Evolutionary conservation across 2,113 vertebrate genomes (phyloP), one percentile per base, ranked within the genome.

Genomic region (Brachyhypopomus gauderio): DNA sequence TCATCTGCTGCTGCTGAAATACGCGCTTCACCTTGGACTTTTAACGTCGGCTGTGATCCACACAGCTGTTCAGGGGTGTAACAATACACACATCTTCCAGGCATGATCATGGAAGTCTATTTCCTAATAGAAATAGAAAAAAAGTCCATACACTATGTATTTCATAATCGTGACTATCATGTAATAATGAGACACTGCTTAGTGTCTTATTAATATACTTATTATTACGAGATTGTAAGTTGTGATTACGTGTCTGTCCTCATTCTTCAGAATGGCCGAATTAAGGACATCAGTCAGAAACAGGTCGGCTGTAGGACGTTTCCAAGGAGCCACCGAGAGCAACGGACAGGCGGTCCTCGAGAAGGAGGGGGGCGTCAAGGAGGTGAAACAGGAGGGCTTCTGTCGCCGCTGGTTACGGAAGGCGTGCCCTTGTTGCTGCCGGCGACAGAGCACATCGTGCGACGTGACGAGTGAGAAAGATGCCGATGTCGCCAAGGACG

Each of bases 381-480:
- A 87, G 77, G 89, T 85, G 63, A 86, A 67, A 64, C 84, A 90
- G 9, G 89, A 88, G 11, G 85, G 90, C 7, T 81, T 71, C 55
- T 92, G 91, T 41, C 76, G 84, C 5, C 58, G 87, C 22, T 93
- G 91, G 91, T 84, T 93, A 55, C 86, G 71, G 70, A 93, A 89
- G 83, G 83, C 86, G 71, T 93, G 89, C 7, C 89, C 90, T 0
- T 93, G 93, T 79, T 94, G 92, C 85, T 89, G 84, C 56, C 87
- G 90, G 66, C 82, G 60, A 7, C 88, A 89, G 84, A 88, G 25
- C 79, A 83, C 30, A 63, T 86, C 87, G 3, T 77, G 85, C 41
- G 92, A 93, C 59, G 3, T 90, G 1, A 89, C 86, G 2, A 2
- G 1, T 20, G 77, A 69, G 11, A 1, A 0, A 27, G 90, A 92